Base-by-base conservation (phyloP, 2,888 invertebrate species). In the Steinernema scapterisci region DNA sequence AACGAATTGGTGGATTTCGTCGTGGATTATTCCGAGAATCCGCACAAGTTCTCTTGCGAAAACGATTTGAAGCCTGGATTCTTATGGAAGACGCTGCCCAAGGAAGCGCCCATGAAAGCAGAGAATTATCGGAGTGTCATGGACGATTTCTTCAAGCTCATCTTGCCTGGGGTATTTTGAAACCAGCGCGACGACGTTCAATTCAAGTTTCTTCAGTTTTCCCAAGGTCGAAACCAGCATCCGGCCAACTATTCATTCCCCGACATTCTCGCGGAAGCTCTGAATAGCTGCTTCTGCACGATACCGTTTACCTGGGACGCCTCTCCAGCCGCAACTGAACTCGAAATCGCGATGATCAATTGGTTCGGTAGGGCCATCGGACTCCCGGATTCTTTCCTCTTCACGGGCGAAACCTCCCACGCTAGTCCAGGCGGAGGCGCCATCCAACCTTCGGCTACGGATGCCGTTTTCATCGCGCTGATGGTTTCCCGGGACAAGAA, bases 301-400 rank as follows among this genome's bases (percentile, higher is more conserved):
- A 19, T 9, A 9, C 6, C 19, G 51, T 51, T 51, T 19, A n/a
- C 51, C 11, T 51, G 51, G 51, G 51, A 51, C 6, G 51, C 51
- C 6, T 51, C 11, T 79, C 97, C 97, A 0, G 97, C 94, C 0
- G 95, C 95, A 78, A 97, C 97, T 0, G 97, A 97, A 88, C 89
- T 97, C 84, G 97, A 97, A 89, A 94, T 94, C 56, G 93, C 97
- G 21, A 94, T 95, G 0, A 95, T 95, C 94, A 96, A 96, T 89
- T 97, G 97, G 97, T 89, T 97, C 73, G 77, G 76, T 7, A 31
- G 95, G 89, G 93, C 95, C 92, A 92, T 97, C 52, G 95, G 94
- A 0, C 90, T 97, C 25, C 96, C 97, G 0, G 92, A 94, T 6
- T 92, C 92, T 73, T 97, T 97, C 89, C 91, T 96, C 13, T 46